Evolutionary conservation across 2,113 vertebrate species (phyloP).

Genomic region (Macrotis lagotis): DNA sequence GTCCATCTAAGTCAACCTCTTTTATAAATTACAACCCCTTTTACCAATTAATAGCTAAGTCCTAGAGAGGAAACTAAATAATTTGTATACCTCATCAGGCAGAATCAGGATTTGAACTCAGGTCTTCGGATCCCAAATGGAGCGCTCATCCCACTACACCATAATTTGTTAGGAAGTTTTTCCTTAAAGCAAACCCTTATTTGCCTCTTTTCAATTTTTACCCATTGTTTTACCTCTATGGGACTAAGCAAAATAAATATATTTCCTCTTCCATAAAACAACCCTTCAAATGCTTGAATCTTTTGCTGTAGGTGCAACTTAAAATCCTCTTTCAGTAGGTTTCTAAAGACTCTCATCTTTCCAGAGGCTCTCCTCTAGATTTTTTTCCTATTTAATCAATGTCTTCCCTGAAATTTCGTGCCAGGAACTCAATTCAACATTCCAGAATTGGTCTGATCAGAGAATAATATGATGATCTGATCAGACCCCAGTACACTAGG

Average conservation of each 20-base stretch:
- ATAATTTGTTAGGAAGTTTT: not conserved
- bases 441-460: too few species aligned
- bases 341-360: too few species aligned
- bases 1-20: not conserved
- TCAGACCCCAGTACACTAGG: too few species aligned
- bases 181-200: not conserved
- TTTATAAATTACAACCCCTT: too few species aligned
- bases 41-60: not conserved
- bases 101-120: not conserved
- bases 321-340: too few species aligned
- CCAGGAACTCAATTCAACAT: too few species aligned
- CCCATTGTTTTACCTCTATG: not conserved
- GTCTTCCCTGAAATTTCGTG: too few species aligned
- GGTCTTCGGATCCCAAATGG: not conserved
- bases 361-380: too few species aligned
- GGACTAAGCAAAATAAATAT: not conserved
- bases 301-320: too few species aligned
- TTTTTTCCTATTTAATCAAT: too few species aligned
- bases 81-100: not conserved
- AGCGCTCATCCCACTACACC: not conserved
- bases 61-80: not conserved
- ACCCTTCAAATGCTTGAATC: not conserved
- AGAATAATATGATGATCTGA: too few species aligned
- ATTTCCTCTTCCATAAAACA: not conserved
- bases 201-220: not conserved